Evolutionary conservation across 2,113 vertebrate species (phyloP).

Genomic region (Pelecanoides urinatrix): DNA sequence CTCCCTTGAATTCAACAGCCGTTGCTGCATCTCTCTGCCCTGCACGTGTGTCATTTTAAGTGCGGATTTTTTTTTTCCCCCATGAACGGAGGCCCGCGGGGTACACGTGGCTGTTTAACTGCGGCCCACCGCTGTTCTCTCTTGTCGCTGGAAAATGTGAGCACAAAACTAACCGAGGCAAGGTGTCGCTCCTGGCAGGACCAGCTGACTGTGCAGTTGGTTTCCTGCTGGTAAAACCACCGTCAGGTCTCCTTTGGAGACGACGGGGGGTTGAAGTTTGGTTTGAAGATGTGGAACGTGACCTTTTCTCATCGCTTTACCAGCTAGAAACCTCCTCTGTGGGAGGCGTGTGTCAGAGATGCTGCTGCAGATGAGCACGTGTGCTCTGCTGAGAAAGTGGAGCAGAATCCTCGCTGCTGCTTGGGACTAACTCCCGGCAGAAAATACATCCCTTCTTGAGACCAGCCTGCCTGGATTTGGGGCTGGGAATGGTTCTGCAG

Average conservation of each 20-base stretch:
- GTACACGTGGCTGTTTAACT: not conserved
- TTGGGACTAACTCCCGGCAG: not conserved
- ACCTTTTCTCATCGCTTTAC: not conserved
- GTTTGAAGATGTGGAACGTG: not conserved
- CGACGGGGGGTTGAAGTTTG: not conserved
- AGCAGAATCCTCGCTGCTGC: not conserved
- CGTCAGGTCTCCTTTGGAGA: not conserved
- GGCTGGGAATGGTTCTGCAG: not conserved
- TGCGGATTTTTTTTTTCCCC: no score
- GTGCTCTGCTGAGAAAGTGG: not conserved
- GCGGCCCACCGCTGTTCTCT: not conserved
- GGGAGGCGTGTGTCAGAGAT: not conserved
- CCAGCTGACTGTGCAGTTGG: not conserved
- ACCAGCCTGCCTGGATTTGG: not conserved
- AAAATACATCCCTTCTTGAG: not conserved
- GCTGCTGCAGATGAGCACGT: not conserved
- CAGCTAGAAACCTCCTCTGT: not conserved
- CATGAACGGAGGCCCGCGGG: fast-evolving
- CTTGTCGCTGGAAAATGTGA: not conserved
- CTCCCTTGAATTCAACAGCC: not conserved
- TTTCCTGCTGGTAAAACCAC: not conserved
- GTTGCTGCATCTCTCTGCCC: not conserved
- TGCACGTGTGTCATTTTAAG: fast-evolving
- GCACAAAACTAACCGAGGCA: not conserved
- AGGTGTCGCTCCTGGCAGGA: not conserved